phyloP scores from a whole-genome alignment of 1,140 invertebrate genomes.

The Galendromus occidentalis region DNA sequence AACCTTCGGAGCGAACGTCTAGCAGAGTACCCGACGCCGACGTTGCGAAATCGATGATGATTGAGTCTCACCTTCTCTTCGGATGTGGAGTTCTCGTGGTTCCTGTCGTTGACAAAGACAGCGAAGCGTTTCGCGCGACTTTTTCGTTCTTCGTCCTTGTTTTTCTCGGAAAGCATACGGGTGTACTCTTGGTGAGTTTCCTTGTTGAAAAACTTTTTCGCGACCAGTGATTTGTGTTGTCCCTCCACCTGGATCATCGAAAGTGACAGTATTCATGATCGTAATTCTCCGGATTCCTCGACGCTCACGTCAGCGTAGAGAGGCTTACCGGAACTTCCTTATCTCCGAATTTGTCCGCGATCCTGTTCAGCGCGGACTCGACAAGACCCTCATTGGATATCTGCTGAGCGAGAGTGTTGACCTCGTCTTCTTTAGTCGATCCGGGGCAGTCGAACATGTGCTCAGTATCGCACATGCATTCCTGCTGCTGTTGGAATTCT shows the following conservation, averaged over 20 bases:
- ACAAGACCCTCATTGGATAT: conserved; percentile 23
- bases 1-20: too few species aligned
- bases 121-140: too few species aligned
- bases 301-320: too few species aligned
- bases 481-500: conserved; percentile 72
- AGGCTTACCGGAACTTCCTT: neutral
- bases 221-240: conserved; percentile 46
- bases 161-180: neutral
- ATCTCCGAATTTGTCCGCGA: conserved; percentile 21
- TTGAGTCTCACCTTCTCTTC: too few species aligned
- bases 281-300: too few species aligned
- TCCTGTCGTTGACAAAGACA: too few species aligned
- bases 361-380: conserved; percentile 22
- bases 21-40: too few species aligned
- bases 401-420: conserved; percentile 28
- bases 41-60: too few species aligned
- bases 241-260: conserved; percentile 24
- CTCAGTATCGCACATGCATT: conserved; percentile 93
- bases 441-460: conserved; percentile 86
- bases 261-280: too few species aligned
- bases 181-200: conserved; percentile 22
- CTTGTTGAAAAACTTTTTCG: conserved; percentile 52
- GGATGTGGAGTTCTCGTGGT: too few species aligned
- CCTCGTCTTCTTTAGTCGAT: conserved; percentile 26
- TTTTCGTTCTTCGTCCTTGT: neutral